These are phyloP conservation scores for Bufotes viridis DNA, from an alignment of 2,797 vertebrate genomes.

Conservation along the genomic window DNA sequence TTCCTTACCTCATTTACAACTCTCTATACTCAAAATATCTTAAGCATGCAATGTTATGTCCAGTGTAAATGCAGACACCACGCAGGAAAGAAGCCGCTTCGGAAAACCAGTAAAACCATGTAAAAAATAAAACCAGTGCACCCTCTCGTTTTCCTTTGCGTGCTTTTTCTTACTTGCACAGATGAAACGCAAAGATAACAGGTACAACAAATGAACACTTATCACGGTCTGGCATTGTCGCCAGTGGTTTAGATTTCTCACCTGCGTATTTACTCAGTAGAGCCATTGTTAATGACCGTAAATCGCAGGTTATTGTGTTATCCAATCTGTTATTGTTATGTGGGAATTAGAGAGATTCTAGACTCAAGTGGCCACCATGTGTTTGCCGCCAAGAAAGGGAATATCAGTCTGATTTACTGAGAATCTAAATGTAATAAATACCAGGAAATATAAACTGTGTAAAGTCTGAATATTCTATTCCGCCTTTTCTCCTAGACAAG, in stretches of 20 bases:
- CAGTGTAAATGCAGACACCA: not conserved
- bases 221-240: not conserved
- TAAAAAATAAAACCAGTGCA: not conserved
- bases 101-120: not conserved
- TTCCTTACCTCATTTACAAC: not conserved
- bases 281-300: not conserved
- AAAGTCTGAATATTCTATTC: not conserved
- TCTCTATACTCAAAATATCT: not conserved
- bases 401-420: not conserved
- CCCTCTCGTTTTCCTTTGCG: not conserved
- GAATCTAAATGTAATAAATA: not conserved
- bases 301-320: not conserved
- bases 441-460: not conserved
- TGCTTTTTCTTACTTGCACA: too few species aligned
- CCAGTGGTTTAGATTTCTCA: conserved; percentile 6
- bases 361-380: not conserved
- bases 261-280: not conserved
- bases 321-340: conserved; percentile 15
- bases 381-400: not conserved
- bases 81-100: not conserved
- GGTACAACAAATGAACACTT: not conserved
- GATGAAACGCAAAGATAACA: not conserved
- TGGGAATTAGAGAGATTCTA: not conserved
- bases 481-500: not conserved
- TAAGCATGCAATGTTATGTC: not conserved